Base-by-base conservation (phyloP, 2,888 invertebrate species). In the Hemaris fuciformis region DNA sequence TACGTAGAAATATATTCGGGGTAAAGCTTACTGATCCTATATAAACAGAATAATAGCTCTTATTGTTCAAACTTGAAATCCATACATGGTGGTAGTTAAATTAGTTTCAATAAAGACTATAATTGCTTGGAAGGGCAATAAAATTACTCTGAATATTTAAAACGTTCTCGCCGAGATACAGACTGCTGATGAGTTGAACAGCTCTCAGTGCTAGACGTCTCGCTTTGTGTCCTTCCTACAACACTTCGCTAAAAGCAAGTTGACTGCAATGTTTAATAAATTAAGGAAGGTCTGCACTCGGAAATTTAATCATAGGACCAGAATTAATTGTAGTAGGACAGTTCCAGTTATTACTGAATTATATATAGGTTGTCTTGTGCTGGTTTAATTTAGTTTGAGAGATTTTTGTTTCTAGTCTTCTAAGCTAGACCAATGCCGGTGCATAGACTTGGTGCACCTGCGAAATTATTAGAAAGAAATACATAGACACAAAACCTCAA, bases 51-150 rank as follows among this genome's bases (percentile, higher is more conserved):
- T 27, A 53, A 10, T 18, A 27, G 18, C 3, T 18, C 18, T 53
- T 18, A 53, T 27, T 1, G 48, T 3, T n/a, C 7, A 27, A 27
- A 25, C 18, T 15, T 10, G 3, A 27, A n/a, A 53, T 5, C 3
- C 1, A 8, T 18, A 10, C 27, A 3, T 18, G 18, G 27, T 3
- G 15, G 6, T 27, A 25, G 18, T 53, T 27, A 53, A 18, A 53
- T 8, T 15, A 7, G 27, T 18, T 18, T 25, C 15, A n/a, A 8
- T 53, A 53, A 23, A 53, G 48, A 27, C 48, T 27, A 27, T 18
- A 53, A 27, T 53, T 23, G 48, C 48, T 18, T 53, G 62, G 63
- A 63, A 42, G 25, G 62, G 65, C 63, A 64, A 62, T 59, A 59
- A 61, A 22, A 53, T 53, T 15, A 27, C 48, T 27, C 8, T 27